phyloP scores from a whole-genome alignment of 1,140 invertebrate species.

The Macrosteles quadrilineatus region DNA sequence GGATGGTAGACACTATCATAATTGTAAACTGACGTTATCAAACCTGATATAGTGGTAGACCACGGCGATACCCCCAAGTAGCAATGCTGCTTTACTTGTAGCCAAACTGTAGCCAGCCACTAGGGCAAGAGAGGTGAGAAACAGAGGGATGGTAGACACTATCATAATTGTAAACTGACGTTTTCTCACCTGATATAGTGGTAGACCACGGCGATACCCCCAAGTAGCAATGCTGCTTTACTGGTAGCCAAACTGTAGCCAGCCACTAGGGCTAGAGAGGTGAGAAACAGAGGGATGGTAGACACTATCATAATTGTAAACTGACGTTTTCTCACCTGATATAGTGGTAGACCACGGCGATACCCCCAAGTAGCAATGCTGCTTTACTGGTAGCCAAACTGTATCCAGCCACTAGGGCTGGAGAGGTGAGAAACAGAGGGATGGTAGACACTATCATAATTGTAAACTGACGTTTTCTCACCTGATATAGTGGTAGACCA shows the following conservation, averaged over 20 bases:
- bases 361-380: neutral
- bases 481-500: too few species aligned
- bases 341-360: too few species aligned
- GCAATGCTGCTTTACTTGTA: neutral
- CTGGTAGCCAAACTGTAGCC: neutral
- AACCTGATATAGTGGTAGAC: too few species aligned
- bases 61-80: too few species aligned
- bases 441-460: too few species aligned
- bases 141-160: neutral
- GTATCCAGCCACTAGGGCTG: neutral
- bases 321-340: too few species aligned
- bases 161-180: too few species aligned
- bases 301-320: too few species aligned
- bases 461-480: too few species aligned
- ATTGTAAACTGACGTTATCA: too few species aligned
- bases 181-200: too few species aligned
- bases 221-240: neutral
- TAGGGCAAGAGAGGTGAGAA: neutral
- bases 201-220: too few species aligned
- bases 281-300: neutral
- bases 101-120: conserved; percentile 5
- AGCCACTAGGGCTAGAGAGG: neutral
- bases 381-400: neutral
- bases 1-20: neutral
- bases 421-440: neutral